Evolutionary conservation across 2,113 vertebrate species (phyloP).

Genomic region (Grammomys dolichurus): DNA sequence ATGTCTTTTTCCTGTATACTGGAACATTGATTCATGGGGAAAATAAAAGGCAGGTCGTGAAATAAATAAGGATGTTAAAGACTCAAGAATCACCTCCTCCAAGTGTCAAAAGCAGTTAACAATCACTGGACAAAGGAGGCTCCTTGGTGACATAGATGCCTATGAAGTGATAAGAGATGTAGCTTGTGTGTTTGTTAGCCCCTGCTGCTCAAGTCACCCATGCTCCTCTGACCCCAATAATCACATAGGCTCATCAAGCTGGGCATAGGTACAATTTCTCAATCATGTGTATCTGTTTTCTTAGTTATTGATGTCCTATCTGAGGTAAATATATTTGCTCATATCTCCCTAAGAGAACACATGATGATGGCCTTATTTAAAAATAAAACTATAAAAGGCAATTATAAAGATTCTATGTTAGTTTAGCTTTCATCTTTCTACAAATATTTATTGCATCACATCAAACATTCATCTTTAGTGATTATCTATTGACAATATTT

Average conservation of each 20-base stretch:
- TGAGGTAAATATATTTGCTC: neutral
- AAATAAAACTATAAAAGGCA: neutral
- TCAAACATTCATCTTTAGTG: neutral
- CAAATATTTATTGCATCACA: neutral
- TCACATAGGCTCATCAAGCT: no score
- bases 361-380: neutral
- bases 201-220: no score
- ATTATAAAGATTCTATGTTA: conserved; percentile 7
- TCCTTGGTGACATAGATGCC: neutral
- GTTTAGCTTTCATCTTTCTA: neutral
- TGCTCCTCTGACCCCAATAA: neutral
- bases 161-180: neutral
- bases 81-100: neutral
- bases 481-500: neutral
- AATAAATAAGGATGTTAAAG: neutral
- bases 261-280: no score
- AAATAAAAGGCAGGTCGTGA: no score
- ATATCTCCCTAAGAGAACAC: neutral
- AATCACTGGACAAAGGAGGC: neutral
- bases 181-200: neutral
- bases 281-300: neutral
- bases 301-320: neutral
- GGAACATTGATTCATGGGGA: neutral
- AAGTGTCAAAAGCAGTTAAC: neutral
- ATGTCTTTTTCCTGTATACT: neutral